Evolutionary conservation across 2,888 invertebrate genomes (phyloP), one percentile per base, ranked within the genome.

Genomic region (Baccha elongata): DNA sequence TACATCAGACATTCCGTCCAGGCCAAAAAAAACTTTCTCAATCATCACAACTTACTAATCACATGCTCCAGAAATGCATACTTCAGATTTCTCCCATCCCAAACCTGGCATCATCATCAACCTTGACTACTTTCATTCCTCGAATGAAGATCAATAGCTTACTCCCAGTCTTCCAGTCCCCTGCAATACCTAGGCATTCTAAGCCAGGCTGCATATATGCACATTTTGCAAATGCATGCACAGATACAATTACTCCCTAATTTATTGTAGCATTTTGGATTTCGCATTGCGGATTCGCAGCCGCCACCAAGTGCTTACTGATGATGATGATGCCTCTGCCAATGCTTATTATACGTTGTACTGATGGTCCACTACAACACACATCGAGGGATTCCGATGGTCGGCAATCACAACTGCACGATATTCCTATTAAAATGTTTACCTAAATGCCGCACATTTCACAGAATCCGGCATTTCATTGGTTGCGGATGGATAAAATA

Each of bases 381-480:
- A 35, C 11, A 10, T 2, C 7, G 42, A 19, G 11, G n/a, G 2
- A 26, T 42, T 42, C 5, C 23, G 11, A 7, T 44, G 15, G 48
- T 35, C 75, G 26, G 80, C 81, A 81, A 76, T 81, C 65, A 72
- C 81, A 81, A 67, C 40, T 55, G 81, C 81, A 81, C 81, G 81
- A 81, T 81, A 71, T 71, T 72, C 71, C 71, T 76, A 81, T 81
- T 81, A 81, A 81, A 76, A 76, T 76, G 71, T 81, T 81, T 81
- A 71, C 71, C 67, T 67, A 60, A 81, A 81, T 81, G 76, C 81
- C 81, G 72, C 81, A 81, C 69, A 81, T 81, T 81, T 81, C 81
- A 81, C 15, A 67, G 71, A 76, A 81, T 76, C 76, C 15, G 19
- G 71, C 60, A 15, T n/a, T n/a, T n/a, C 71, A 72, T 46, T 55